Evolutionary conservation across 2,888 invertebrate species (phyloP).

Genomic region (Aspidiotus rigidus): DNA sequence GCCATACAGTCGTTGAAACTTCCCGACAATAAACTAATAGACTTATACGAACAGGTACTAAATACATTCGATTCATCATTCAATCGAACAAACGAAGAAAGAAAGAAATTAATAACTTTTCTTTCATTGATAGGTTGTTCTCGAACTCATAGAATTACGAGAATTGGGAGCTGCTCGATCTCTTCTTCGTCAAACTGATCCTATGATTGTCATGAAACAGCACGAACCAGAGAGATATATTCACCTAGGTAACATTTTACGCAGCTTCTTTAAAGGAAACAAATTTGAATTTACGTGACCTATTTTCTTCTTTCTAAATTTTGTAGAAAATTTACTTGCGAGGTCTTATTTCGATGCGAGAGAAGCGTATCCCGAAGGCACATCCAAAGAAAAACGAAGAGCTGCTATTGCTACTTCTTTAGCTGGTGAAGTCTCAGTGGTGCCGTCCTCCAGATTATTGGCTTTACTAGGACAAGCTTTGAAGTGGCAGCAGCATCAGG

Average conservation of each 20-base stretch:
- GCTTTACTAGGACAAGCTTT: slow-evolving; percentile 92
- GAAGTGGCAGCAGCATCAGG: slow-evolving; percentile 99
- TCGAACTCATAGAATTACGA: slow-evolving; percentile 91
- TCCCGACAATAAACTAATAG: slow-evolving; percentile 94
- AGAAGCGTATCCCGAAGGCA: slow-evolving; percentile 93
- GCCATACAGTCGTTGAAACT: slow-evolving; percentile 93
- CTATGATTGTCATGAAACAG: slow-evolving; percentile 96
- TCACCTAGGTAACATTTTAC: slow-evolving; percentile 58
- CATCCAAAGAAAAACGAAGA: slow-evolving; percentile 90
- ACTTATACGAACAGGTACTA: slow-evolving; percentile 87
- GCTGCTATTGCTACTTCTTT: slow-evolving; percentile 86
- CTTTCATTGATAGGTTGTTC: slow-evolving; percentile 56
- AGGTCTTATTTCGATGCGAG: slow-evolving; percentile 96
- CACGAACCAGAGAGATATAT: slow-evolving; percentile 92
- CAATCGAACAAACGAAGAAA: no score
- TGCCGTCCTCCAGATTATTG: slow-evolving; percentile 86
- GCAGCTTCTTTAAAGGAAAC: neutral
- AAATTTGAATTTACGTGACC: no score
- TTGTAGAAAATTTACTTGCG: slow-evolving; percentile 79
- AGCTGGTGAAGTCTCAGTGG: slow-evolving; percentile 95
- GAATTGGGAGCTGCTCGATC: slow-evolving; percentile 96
- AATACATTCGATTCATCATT: neutral
- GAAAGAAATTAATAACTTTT: no score
- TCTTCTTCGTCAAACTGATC: slow-evolving; percentile 88
- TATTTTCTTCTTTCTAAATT: no score